Conservation (phyloP, 2,797 vertebrate genomes). For the Tinamus major region DNA sequence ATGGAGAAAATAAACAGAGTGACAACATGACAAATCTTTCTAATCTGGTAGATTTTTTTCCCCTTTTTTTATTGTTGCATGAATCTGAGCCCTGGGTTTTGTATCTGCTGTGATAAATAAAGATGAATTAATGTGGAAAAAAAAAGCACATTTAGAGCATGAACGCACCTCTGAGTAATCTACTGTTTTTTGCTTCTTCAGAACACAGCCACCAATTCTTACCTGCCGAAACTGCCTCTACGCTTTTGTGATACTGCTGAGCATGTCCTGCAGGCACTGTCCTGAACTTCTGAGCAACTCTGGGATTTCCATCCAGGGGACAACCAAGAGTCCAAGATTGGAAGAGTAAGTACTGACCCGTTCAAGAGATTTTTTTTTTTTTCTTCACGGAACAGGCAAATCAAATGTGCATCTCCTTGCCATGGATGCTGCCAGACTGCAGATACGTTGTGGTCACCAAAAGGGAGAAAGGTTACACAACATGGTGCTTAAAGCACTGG, state of each 20-base stretch:
- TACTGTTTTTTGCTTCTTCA: conserved; percentile 8
- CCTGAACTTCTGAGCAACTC: background rate
- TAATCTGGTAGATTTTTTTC: conserved; percentile 60
- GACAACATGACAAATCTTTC: conserved; percentile 73
- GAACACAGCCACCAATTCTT: conserved; percentile 7
- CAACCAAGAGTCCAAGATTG: background rate
- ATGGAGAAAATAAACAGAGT: conserved; percentile 62
- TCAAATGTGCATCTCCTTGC: background rate
- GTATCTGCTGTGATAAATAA: conserved; percentile 65
- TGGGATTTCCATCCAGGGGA: background rate
- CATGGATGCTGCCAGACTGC: background rate
- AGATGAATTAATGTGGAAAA: conserved; percentile 58
- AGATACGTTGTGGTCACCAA: background rate
- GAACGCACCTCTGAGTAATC: conserved; percentile 52
- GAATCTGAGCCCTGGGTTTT: conserved; percentile 55
- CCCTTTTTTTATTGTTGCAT: conserved; percentile 48
- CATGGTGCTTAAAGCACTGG: background rate
- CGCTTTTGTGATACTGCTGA: background rate
- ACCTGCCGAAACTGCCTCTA: background rate
- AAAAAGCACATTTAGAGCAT: conserved; percentile 39
- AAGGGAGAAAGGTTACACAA: background rate
- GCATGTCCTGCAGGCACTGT: background rate
- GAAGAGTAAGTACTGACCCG: background rate
- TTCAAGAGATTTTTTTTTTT: background rate
- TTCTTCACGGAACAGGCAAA: background rate